Base-by-base conservation (phyloP, 1,140 invertebrate species). In the Acromyrmex heyeri region DNA sequence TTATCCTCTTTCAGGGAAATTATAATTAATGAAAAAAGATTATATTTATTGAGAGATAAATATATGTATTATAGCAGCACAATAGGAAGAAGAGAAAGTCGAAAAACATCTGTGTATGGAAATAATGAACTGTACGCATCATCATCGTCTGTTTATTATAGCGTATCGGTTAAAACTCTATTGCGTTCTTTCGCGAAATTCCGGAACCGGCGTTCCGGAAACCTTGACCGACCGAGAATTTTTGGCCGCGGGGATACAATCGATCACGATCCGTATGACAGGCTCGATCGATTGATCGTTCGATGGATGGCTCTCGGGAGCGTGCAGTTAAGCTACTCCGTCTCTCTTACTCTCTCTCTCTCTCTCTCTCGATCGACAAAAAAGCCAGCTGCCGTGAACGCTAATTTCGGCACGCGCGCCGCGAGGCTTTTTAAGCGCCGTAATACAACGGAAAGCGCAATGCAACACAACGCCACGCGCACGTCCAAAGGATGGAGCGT, bases 361-460 rank as follows among this genome's bases (percentile, higher is more conserved):
- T 86, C 10, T 6, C 53, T 72, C 78, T 82, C 12, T 27, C 27
- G 18, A 44, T 24, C 53, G 81, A 48, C 64, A 85, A 85, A 72
- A 83, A 77, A 53, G 72, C 30, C 86, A 85, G 86, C 81, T 87
- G 86, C 72, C 57, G 30, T 30, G 77, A 61, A 62, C 78, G 77
- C 67, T 87, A 87, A 87, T 87, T 87, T 85, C 38, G 81, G 70
- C 70, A 65, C 78, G 79, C 50, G 67, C 59, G 75, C 75, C 48
- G 75, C 57, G 34, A 53, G 61, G 53, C 81, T 87, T 87, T 87
- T 87, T 82, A 62, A 38, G 27, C 38, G 50, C 44, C 61, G 79
- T 30, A 61, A 67, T 30, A 87, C 86, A 87, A 87, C 61, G 82
- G 86, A 86, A 90, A 87, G 85, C 70, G 85, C 82, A 77, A 86